phyloP scores from a whole-genome alignment of 2,113 vertebrate genomes.

The Peromyscus maniculatus region DNA sequence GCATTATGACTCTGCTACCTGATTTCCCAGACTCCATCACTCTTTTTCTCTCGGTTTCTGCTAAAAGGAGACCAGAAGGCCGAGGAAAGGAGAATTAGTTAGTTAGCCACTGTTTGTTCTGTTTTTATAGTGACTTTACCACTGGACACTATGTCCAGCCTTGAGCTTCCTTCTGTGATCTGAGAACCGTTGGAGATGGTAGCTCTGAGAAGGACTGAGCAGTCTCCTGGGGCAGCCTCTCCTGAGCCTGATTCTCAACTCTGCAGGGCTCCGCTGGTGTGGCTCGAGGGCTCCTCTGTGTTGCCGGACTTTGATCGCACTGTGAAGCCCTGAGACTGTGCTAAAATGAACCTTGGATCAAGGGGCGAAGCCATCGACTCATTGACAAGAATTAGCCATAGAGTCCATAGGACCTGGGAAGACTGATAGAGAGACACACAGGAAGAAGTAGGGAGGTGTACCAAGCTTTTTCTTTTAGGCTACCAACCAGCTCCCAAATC shows the following conservation, averaged over 20 bases:
- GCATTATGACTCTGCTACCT: not conserved
- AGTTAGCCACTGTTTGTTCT: not conserved
- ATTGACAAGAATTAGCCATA: not conserved
- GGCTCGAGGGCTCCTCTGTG: not conserved
- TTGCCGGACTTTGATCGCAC: not conserved
- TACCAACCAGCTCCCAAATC: not conserved
- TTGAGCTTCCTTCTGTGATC: not conserved
- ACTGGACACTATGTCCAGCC: not conserved
- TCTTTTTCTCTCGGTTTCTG: not conserved
- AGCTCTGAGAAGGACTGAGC: not conserved
- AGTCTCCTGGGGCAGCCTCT: not conserved
- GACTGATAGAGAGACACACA: not conserved
- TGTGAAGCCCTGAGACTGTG: not conserved
- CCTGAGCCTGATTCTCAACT: not conserved
- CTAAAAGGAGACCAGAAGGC: not conserved
- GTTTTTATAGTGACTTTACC: not conserved
- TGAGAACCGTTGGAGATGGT: not conserved
- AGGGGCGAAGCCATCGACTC: not conserved
- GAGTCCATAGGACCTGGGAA: not conserved
- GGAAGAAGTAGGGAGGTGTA: not conserved
- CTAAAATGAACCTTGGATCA: not conserved
- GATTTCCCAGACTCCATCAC: not conserved
- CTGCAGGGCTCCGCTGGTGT: not conserved
- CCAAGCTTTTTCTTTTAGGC: not conserved
- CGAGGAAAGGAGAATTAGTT: not conserved